These are phyloP conservation scores for Hiodon alosoides DNA, from an alignment of 2,113 vertebrate species.

Conservation along the genomic window DNA sequence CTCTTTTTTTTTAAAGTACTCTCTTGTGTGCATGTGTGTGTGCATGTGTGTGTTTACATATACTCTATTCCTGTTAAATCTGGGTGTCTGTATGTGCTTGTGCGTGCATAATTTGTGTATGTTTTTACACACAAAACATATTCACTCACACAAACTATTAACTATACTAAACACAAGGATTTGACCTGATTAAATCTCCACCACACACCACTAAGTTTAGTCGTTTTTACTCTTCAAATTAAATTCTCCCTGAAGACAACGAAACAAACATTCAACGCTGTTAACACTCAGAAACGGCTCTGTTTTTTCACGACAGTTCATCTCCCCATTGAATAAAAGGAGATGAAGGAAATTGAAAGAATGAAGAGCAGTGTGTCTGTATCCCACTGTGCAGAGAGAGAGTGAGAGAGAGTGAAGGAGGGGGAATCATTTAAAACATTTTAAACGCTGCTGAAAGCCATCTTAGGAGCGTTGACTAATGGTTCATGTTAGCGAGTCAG, in stretches of 20 bases:
- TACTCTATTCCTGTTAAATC: constrained; percentile 30
- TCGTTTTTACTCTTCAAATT: constrained; percentile 33
- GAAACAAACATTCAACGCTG: constrained; percentile 45
- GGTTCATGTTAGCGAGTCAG: constrained; percentile 3
- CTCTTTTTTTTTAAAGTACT: neutral
- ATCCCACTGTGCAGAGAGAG: constrained; percentile 17
- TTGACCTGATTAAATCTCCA: constrained; percentile 58
- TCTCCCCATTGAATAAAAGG: constrained; percentile 22
- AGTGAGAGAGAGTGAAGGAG: neutral
- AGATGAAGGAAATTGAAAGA: constrained; percentile 29
- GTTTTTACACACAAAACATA: constrained; percentile 25
- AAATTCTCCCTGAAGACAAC: constrained; percentile 41
- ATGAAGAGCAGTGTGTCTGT: constrained; percentile 22
- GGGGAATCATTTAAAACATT: constrained; percentile 9
- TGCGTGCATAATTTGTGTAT: constrained; percentile 19
- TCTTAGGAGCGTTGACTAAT: constrained; percentile 23
- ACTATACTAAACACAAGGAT: constrained; percentile 32
- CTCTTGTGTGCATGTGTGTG: constrained; percentile 35
- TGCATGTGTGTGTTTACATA: constrained; percentile 35
- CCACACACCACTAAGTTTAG: constrained; percentile 44
- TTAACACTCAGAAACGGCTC: constrained; percentile 39
- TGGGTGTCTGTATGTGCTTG: constrained; percentile 26
- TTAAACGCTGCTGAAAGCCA: constrained; percentile 20
- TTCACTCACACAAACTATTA: constrained; percentile 26
- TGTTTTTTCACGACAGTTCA: constrained; percentile 33